A percentile compares a stretch with the other conserved stretches of the same genome.
Evolutionary conservation across 2,888 invertebrate genomes (phyloP).

Genomic region (Helobdella robusta): DNA sequence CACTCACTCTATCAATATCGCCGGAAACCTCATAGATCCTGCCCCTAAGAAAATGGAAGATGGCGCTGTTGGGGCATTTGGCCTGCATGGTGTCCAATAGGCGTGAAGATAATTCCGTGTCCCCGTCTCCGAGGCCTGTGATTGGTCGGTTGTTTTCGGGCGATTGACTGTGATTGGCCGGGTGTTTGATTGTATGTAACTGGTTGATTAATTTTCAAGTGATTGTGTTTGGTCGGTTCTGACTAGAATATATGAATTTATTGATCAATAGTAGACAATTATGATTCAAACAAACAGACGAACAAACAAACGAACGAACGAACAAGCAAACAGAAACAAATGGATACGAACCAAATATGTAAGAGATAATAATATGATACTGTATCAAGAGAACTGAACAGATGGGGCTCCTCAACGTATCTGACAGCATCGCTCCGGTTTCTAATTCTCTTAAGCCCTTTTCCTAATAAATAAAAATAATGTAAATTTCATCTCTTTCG

Average conservation of each 20-base stretch:
- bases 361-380: slow-evolving; percentile 75
- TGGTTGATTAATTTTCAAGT: too few relatives aligned
- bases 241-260: too few relatives aligned
- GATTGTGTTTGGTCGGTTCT: too few relatives aligned
- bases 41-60: slow-evolving; percentile 83
- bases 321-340: slow-evolving; percentile 13
- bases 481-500: too few relatives aligned
- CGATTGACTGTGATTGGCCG: too few relatives aligned
- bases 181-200: too few relatives aligned
- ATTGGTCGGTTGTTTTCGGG: too few relatives aligned
- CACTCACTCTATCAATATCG: slow-evolving; percentile 56
- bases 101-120: slow-evolving; percentile 65
- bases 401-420: slow-evolving; percentile 72
- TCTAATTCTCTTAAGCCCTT: slow-evolving; percentile 66
- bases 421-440: slow-evolving; percentile 61
- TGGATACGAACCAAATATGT: slow-evolving; percentile 60
- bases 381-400: slow-evolving; percentile 74
- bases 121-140: slow-evolving; percentile 61
- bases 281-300: too few relatives aligned
- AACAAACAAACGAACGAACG: too few relatives aligned
- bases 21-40: slow-evolving; percentile 73
- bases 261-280: too few relatives aligned
- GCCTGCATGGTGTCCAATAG: slow-evolving; percentile 57
- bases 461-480: slow-evolving; percentile 54
- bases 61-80: slow-evolving; percentile 72